Percentiles rank a stretch among this genome's conserved stretches.
Evolutionary conservation across 1,140 invertebrate species (phyloP).

Genomic region (Caenorhabditis remanei): DNA sequence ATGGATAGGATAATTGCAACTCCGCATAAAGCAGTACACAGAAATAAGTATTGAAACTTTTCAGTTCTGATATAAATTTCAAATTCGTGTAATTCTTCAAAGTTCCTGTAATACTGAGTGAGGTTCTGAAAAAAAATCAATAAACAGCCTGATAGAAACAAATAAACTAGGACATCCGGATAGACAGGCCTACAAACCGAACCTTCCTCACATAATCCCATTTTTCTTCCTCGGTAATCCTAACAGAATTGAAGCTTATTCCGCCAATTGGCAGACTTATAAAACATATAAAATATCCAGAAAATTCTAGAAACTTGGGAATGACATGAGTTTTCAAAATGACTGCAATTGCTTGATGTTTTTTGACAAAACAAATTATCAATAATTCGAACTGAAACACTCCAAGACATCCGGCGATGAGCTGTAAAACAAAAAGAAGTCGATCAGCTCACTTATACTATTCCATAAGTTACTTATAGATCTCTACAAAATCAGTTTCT

Average conservation of each 20-base stretch:
- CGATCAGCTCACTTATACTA: background rate
- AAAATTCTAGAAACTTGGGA: background rate
- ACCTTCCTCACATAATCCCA: background rate
- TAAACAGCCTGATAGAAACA: background rate
- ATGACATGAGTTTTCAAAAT: background rate
- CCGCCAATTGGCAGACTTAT: background rate
- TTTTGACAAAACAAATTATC: background rate
- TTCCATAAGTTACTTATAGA: too few relatives aligned
- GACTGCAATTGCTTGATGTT: background rate
- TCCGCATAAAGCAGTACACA: background rate
- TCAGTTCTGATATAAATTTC: background rate
- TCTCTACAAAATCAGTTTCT: too few relatives aligned
- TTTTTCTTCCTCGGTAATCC: background rate
- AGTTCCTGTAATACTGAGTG: background rate
- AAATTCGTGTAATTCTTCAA: background rate
- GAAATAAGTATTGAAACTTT: background rate
- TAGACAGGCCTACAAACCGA: background rate
- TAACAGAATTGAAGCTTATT: background rate
- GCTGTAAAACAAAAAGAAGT: background rate
- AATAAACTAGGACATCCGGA: too few relatives aligned
- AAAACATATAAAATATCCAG: background rate
- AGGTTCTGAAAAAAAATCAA: background rate
- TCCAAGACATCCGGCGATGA: background rate
- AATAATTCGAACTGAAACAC: background rate
- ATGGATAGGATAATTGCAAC: background rate